Base-by-base conservation (phyloP, 35 echinoderm and acorn worm genomes). In the Stichopus chloronotus region DNA sequence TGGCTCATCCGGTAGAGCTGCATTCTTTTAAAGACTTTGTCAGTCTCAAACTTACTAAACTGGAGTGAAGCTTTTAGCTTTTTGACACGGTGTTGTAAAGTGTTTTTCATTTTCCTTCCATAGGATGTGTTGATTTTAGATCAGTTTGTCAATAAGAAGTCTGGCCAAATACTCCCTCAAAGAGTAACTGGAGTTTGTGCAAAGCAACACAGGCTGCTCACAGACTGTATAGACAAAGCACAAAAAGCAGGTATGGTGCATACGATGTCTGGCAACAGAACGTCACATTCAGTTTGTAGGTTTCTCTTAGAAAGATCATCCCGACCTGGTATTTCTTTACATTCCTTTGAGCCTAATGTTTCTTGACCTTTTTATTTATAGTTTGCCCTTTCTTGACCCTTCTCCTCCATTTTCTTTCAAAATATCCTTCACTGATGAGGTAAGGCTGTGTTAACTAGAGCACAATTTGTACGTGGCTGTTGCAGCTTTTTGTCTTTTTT, bases 81-180 rank as follows among this genome's bases (percentile, higher is more conserved):
- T 11, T 81, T 52, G 12, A 52, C 2, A 81, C 11, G 2, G 2
- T 43, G 30, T 43, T 43, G 30, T 43, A 43, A 43, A 43, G 30
- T 43, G 30, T 43, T 87, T 65, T 53, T 68, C 9, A 30, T 84
- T 19, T 54, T 79, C 90, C 4, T 88, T 84, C 85, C 91, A 43
- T 83, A 96, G 95, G 95, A 96, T 94, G 95, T 96, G 19, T 85
- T 96, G 21, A 96, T 96, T 54, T 78, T 96, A 60, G 94, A 78
- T 54, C 95, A 96, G 69, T 96, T 96, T 87, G 79, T 96, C 57
- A 89, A 56, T 57, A 63, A 84, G 78, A 90, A 96, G 16, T 19
- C 69, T 57, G 95, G 95, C 13, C 19, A 30, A 63, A 78, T 96
- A 55, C 63, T 94, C 6, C 95, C 93, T 25, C 57, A 85, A 9